phyloP scores from a whole-genome alignment of 1,140 invertebrate genomes.

The Cydia fagiglandana region DNA sequence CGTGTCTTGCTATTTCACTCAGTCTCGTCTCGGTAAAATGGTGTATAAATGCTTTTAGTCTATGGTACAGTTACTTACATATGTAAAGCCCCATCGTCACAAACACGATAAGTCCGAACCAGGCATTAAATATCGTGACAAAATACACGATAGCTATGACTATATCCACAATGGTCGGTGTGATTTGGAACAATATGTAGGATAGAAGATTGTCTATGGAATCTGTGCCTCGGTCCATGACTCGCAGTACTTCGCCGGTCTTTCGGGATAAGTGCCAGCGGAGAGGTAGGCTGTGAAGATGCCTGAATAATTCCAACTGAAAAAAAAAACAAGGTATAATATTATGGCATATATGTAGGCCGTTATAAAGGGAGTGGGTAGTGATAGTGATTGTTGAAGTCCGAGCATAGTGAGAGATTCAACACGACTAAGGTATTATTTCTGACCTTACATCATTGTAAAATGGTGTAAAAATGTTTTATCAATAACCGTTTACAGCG shows the following conservation, averaged over 20 bases:
- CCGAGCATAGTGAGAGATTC: no score
- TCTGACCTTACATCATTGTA: no score
- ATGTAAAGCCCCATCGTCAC: slow-evolving; percentile 95
- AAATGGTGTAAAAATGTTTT: no score
- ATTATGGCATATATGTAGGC: no score
- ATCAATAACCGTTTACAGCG: no score
- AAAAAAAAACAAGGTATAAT: slow-evolving; percentile 40
- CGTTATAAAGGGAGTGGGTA: no score
- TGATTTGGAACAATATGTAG: slow-evolving; percentile 92
- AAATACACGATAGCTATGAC: slow-evolving; percentile 96
- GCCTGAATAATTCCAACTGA: slow-evolving; percentile 88
- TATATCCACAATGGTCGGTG: slow-evolving; percentile 96
- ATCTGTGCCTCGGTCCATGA: slow-evolving; percentile 97
- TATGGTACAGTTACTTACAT: slow-evolving; percentile 87
- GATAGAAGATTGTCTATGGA: slow-evolving; percentile 96
- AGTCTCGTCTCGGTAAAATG: no score
- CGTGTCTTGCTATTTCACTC: no score
- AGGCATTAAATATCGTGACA: slow-evolving; percentile 91
- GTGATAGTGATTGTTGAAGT: no score
- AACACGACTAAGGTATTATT: no score
- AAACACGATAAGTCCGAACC: slow-evolving; percentile 97
- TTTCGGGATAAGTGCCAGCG: slow-evolving; percentile 95
- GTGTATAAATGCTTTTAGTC: slow-evolving; percentile 94
- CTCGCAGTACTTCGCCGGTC: slow-evolving; percentile 95
- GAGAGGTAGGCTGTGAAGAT: slow-evolving; percentile 92